Base-by-base conservation (phyloP, 2,888 invertebrate genomes). In the Conchocele bisecta region DNA sequence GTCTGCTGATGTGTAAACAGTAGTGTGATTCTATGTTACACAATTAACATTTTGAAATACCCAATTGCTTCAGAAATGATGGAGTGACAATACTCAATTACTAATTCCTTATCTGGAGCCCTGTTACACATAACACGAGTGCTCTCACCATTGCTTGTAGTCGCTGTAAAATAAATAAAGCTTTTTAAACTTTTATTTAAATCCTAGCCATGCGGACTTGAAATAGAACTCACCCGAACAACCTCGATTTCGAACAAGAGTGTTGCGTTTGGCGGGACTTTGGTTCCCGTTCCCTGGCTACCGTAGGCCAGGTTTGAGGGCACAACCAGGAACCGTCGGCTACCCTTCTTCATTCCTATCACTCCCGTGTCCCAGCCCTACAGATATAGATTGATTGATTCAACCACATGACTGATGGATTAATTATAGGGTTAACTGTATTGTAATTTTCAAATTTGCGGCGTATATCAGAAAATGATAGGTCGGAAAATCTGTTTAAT, bases 311-410 rank as follows among this genome's bases (percentile, higher is more conserved):
- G 59, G 24, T 59, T 65, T 9, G 91, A 87, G 4, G 91, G 90
- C 6, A 90, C 83, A 17, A 91, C 83, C 41, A 91, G 71, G 35
- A 91, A 67, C 13, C 90, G 83, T 50, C 84, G 85, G 6, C 86
- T 83, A 13, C 86, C 84, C 73, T 89, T 91, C 78, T 88, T 88
- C 88, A 89, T 89, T 31, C 91, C 91, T 22, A 90, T 48, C 26
- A 90, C 81, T n/a, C 91, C 91, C 24, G 83, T 85, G 37, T 90
- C 89, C 89, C 89, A 89, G 3, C 88, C 90, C 89, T 89, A 74
- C 24, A 57, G n/a, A 29, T 17, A 58, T 13, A 64, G n/a, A 42
- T 35, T 35, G 11, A 11, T 35, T n/a, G 11, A 35, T 35, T 35
- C 11, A 35, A 35, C 11, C 37, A 35, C 37, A 35, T 11, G 11